Base-by-base conservation (phyloP, 2,797 vertebrate species). In the Anableps anableps region DNA sequence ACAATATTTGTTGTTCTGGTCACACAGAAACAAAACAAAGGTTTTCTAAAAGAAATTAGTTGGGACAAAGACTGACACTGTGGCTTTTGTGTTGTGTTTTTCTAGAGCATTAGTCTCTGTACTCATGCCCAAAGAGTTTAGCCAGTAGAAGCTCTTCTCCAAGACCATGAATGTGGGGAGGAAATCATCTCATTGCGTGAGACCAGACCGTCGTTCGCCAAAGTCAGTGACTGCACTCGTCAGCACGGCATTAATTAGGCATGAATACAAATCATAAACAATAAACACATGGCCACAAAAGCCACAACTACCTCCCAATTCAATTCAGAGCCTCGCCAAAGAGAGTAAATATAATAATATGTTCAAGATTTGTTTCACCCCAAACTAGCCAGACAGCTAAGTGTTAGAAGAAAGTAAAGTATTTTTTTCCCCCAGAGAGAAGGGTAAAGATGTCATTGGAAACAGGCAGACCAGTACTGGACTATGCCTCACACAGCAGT, bases 201-300 rank as follows among this genome's bases (percentile, higher is more conserved):
- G 94, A 95, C 78, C 83, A 78, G n/a, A 81, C 89, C 73, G 75
- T 94, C 89, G 86, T 90, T 93, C 78, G 29, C 78, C 86, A 74
- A 79, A 89, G 90, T 94, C 91, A 93, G 89, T 95, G 92, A 94
- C 92, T 93, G 89, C 87, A 84, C 81, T 96, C 94, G 80, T 93
- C 95, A 95, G 91, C 85, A 88, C 86, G 79, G 91, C 91, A 94
- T 95, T 96, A 95, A 96, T 96, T 96, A 89, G 87, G 92, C 94
- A 93, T 90, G 95, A 95, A 95, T 95, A 94, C 91, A 93, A 95
- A 93, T 88, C 89, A 95, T 92, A 95, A 95, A 93, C 96, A 95
- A 93, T 95, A 93, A 94, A 95, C 93, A 93, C 85, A 82, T 92
- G 88, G 86, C 95, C 95, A 88, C 93, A 89, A 94, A 96, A 96